A percentile compares a stretch with the other conserved stretches of the same genome.
Conservation (phyloP, 2,113 vertebrate genomes). For the Chunga burmeisteri region DNA sequence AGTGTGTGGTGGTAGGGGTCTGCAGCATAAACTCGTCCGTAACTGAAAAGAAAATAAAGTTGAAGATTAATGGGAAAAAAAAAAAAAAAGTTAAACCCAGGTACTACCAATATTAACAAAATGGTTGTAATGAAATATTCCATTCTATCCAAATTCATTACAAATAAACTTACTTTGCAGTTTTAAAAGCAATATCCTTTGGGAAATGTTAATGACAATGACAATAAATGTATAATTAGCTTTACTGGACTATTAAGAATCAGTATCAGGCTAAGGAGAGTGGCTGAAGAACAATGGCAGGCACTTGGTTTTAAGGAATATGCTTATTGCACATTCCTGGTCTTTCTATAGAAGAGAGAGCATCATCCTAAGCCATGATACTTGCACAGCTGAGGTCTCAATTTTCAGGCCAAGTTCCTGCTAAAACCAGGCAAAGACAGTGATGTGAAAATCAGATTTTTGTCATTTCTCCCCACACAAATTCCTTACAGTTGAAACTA, state of each 20-base stretch:
- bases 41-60: constrained; percentile 82
- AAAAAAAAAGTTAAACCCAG: not conserved
- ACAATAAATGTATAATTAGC: not conserved
- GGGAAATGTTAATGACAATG: not conserved
- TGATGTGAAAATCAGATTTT: not conserved
- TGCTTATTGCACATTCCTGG: not conserved
- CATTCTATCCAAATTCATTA: not conserved
- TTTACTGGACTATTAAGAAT: not conserved
- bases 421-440: not conserved
- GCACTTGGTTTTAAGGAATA: not conserved
- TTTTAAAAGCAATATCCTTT: constrained; percentile 2
- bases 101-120: not conserved
- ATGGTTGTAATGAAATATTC: not conserved
- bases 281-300: not conserved
- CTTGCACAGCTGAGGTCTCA: not conserved
- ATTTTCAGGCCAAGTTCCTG: not conserved
- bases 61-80: constrained; percentile 14
- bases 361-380: not conserved
- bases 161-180: not conserved
- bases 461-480: not conserved
- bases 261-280: not conserved
- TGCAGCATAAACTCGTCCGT: constrained; percentile 99
- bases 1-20: constrained; percentile 99
- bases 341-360: not conserved
- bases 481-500: not conserved